phyloP scores from a whole-genome alignment of 2,797 vertebrate species.

The Emydoidea blandingii region DNA sequence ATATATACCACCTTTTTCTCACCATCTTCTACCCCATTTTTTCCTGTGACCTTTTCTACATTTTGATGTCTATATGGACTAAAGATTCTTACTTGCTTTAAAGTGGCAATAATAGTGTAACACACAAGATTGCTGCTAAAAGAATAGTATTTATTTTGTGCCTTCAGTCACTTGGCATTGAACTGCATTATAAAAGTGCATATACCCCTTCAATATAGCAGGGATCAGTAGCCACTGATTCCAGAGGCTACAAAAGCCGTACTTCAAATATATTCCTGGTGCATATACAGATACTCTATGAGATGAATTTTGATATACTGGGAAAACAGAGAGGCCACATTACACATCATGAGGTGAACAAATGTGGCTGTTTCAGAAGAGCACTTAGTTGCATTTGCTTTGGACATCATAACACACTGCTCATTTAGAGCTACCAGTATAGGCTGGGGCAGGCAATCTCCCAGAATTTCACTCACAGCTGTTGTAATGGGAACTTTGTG shows the following conservation, averaged over 20 bases:
- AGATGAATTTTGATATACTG: background rate
- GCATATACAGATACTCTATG: background rate
- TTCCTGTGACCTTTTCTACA: fast-evolving
- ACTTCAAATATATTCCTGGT: fast-evolving
- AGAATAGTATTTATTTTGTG: fast-evolving
- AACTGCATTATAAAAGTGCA: background rate
- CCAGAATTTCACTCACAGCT: no score
- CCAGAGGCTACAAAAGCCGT: fast-evolving
- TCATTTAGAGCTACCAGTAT: background rate
- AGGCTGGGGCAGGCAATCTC: background rate
- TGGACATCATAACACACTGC: fast-evolving
- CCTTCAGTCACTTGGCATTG: background rate
- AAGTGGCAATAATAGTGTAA: fast-evolving
- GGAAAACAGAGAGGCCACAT: background rate
- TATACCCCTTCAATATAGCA: background rate
- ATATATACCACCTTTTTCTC: background rate
- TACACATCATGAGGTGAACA: no score
- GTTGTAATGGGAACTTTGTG: background rate
- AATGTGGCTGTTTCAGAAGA: background rate
- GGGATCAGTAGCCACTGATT: fast-evolving
- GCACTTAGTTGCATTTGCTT: background rate
- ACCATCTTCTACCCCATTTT: background rate
- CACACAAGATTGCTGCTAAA: fast-evolving
- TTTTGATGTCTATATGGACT: fast-evolving
- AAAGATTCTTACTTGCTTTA: fast-evolving